These are phyloP conservation scores for Drosophila nebulosa DNA, from an alignment of 1,140 invertebrate genomes.

Conservation along the genomic window DNA sequence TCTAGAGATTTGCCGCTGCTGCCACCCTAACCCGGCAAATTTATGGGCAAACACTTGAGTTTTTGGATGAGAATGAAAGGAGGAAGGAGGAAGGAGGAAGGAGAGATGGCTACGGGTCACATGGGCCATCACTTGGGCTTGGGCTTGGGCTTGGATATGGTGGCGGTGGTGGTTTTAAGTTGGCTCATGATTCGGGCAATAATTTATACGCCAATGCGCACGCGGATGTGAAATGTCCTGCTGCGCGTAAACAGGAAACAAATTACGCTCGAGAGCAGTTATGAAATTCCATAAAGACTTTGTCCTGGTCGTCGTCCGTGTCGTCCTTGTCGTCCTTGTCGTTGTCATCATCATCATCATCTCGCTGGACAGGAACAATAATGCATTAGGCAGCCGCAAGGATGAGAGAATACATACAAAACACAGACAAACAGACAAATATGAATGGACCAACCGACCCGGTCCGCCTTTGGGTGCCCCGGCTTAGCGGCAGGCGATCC, in stretches of 20 bases:
- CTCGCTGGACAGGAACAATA: conserved; percentile 74
- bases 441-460: conserved; percentile 17
- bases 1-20: conserved; percentile 11
- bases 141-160: neutral
- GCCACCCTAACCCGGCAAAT: conserved; percentile 58
- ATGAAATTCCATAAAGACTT: conserved; percentile 72
- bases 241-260: conserved; percentile 78
- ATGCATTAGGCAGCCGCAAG: conserved; percentile 69
- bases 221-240: conserved; percentile 70
- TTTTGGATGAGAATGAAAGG: neutral
- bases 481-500: conserved; percentile 11
- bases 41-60: conserved; percentile 74
- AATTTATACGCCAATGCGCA: conserved; percentile 77
- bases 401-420: conserved; percentile 4
- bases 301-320: conserved; percentile 17
- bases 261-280: conserved; percentile 78
- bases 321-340: conserved; percentile 8
- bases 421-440: conserved; percentile 32
- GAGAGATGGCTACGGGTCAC: conserved; percentile 40
- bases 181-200: conserved; percentile 67
- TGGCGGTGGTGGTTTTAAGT: conserved; percentile 41
- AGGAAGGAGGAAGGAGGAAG: neutral
- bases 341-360: conserved; percentile 29
- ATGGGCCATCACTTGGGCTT: conserved; percentile 17
- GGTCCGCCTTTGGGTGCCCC: conserved; percentile 8